Percentiles rank a stretch among this genome's conserved stretches.
Conservation (phyloP, 2,113 vertebrate species). For the Shinisaurus crocodilurus region DNA sequence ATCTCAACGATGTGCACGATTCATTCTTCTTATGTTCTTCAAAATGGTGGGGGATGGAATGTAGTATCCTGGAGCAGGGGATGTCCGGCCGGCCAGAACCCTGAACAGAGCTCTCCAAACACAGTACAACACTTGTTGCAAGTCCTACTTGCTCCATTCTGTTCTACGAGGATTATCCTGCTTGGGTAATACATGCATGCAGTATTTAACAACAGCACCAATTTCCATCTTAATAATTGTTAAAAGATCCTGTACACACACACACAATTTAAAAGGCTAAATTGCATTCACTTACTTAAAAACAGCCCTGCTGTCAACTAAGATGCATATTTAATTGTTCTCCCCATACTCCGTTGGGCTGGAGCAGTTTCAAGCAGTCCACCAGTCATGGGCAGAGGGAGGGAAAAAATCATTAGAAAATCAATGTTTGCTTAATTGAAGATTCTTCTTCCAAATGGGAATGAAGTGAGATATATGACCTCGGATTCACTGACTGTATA, state of each 20-base stretch:
- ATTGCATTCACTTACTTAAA: slow-evolving; percentile 57
- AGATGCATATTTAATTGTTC: slow-evolving; percentile 60
- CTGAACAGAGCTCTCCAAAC: neutral
- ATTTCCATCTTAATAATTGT: slow-evolving; percentile 35
- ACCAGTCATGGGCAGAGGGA: slow-evolving; percentile 49
- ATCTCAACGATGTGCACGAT: no score
- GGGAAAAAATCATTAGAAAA: slow-evolving; percentile 77
- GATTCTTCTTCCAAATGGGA: slow-evolving; percentile 73
- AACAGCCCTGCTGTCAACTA: slow-evolving; percentile 56
- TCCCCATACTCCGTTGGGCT: slow-evolving; percentile 49
- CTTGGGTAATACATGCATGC: neutral
- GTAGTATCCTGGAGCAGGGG: neutral
- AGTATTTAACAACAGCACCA: slow-evolving; percentile 14
- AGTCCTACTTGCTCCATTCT: neutral
- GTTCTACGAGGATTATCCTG: slow-evolving; percentile 29
- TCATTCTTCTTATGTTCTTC: no score
- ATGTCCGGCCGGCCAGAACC: neutral
- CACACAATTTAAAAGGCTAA: slow-evolving; percentile 51
- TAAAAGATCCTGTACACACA: slow-evolving; percentile 20
- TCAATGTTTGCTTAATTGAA: slow-evolving; percentile 82
- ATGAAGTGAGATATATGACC: slow-evolving; percentile 73
- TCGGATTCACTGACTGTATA: slow-evolving; percentile 38
- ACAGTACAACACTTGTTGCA: neutral
- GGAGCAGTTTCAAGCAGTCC: slow-evolving; percentile 70
- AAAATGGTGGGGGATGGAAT: fast-evolving